These are phyloP conservation scores for Corythornis madagascariensis DNA, from an alignment of 2,113 vertebrate species.

Conservation along the genomic window DNA sequence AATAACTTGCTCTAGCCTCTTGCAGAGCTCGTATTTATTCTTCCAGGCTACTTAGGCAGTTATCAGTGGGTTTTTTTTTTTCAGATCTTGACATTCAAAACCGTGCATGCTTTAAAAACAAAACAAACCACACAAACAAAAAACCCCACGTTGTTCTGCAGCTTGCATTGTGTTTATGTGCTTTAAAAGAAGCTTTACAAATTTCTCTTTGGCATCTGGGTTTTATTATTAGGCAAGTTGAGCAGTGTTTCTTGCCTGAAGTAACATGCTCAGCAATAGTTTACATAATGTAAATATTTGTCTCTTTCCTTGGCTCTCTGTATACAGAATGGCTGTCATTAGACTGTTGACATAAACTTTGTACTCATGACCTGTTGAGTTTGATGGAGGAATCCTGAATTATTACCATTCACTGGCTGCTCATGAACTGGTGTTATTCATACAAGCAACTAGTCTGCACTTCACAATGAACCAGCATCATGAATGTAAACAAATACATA, in stretches of 20 bases:
- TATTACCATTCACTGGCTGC: not conserved
- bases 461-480: not conserved
- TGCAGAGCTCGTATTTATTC: not conserved
- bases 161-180: not conserved
- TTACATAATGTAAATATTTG: constrained; percentile 65
- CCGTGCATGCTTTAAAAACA: not conserved
- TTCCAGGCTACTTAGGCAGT: not conserved
- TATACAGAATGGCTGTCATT: not conserved
- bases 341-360: constrained; percentile 43
- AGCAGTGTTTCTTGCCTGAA: not conserved
- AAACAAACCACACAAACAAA: not conserved
- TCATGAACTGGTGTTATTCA: not conserved
- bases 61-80: not conserved
- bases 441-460: not conserved
- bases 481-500: not conserved
- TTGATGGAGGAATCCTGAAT: not conserved
- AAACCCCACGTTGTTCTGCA: not conserved
- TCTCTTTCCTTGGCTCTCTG: constrained; percentile 21
- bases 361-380: not conserved
- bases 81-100: not conserved
- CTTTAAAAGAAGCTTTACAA: constrained; percentile 9
- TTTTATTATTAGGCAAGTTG: constrained; percentile 33
- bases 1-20: not conserved
- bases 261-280: constrained; percentile 33
- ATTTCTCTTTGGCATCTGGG: constrained; percentile 34